phyloP scores from a whole-genome alignment of 1,140 invertebrate genomes.

The Daktulosphaira vitifoliae region DNA sequence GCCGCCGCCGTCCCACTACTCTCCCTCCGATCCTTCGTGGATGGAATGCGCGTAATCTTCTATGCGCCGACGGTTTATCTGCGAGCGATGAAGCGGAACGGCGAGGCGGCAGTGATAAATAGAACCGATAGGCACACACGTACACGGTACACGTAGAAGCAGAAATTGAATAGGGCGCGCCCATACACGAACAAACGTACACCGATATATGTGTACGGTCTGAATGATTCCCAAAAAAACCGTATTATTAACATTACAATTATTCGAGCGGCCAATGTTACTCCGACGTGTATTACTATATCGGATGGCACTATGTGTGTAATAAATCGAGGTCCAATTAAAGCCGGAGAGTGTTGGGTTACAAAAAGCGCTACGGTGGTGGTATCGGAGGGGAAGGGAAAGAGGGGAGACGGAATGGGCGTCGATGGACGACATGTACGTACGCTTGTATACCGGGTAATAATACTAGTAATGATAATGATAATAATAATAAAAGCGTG shows the following conservation, averaged over 20 bases:
- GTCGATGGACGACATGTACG: conserved; percentile 20
- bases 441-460: conserved; percentile 2
- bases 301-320: not conserved
- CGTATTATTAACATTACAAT: not conserved
- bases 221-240: conserved; percentile 9
- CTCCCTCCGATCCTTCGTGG: not conserved
- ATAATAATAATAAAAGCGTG: conserved; percentile 31
- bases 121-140: conserved; percentile 12
- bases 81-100: conserved; percentile 2
- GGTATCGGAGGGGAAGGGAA: not conserved
- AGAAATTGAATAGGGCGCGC: conserved; percentile 23
- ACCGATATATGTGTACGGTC: no score
- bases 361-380: no score
- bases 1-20: conserved; percentile 11
- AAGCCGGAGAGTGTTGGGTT: no score
- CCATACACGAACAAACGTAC: not conserved
- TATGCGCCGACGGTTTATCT: not conserved
- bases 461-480: conserved; percentile 23
- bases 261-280: not conserved
- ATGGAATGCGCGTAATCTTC: conserved; percentile 31
- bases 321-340: conserved; percentile 30
- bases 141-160: no score
- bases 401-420: not conserved
- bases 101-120: conserved; percentile 7
- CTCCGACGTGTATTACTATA: no score